Evolutionary conservation across 2,113 vertebrate genomes (phyloP).

Genomic region (Procapra przewalskii): DNA sequence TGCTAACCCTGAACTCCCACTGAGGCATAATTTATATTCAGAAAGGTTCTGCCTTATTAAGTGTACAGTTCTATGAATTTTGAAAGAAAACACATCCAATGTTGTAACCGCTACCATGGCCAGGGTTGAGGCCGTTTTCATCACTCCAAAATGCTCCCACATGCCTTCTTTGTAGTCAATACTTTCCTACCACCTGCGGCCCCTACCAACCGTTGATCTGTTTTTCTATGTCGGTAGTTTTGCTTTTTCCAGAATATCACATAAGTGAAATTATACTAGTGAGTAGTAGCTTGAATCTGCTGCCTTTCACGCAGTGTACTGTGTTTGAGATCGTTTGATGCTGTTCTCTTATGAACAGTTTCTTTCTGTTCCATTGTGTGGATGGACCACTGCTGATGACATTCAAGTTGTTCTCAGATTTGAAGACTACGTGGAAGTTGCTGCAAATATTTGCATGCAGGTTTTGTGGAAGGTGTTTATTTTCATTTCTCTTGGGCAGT

Average conservation of each 20-base stretch:
- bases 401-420: background rate
- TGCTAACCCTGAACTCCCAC: background rate
- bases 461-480: background rate
- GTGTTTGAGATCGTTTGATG: background rate
- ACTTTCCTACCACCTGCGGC: background rate
- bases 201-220: background rate
- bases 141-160: background rate
- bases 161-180: too few relatives aligned
- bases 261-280: background rate
- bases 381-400: background rate
- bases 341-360: background rate
- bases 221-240: background rate
- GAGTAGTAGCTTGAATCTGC: background rate
- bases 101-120: background rate
- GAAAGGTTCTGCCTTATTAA: background rate
- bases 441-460: too few relatives aligned
- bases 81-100: background rate
- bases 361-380: background rate
- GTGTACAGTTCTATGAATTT: background rate
- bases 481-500: background rate
- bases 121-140: background rate
- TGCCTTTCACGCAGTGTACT: background rate
- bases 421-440: background rate
- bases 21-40: background rate
- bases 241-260: background rate